These are phyloP conservation scores for Cydia splendana DNA, from an alignment of 1,140 invertebrate species.

Conservation along the genomic window DNA sequence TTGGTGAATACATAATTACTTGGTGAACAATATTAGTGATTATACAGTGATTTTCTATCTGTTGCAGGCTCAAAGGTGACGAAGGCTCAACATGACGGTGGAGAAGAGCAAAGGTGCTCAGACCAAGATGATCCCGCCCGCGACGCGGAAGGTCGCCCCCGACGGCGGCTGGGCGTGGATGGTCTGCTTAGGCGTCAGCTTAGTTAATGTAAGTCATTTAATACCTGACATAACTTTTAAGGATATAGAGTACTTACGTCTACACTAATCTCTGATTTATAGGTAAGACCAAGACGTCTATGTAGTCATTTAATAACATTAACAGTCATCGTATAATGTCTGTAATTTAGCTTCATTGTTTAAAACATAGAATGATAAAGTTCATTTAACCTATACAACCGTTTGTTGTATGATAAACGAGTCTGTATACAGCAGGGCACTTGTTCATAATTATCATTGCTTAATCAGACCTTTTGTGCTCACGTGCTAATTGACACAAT, in stretches of 20 bases:
- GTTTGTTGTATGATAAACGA: constrained; percentile 3
- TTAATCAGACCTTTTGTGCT: constrained; percentile 26
- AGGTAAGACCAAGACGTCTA: too few species aligned
- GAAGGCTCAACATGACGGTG: constrained; percentile 72
- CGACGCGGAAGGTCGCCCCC: constrained; percentile 82
- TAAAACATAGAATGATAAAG: constrained; percentile 15
- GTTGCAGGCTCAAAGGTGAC: constrained; percentile 70
- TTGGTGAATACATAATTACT: not conserved
- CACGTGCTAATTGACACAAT: constrained; percentile 28
- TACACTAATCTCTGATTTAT: too few species aligned
- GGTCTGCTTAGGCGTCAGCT: constrained; percentile 88
- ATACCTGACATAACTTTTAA: not conserved
- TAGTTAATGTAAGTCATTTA: constrained; percentile 86
- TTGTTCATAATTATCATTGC: constrained; percentile 27
- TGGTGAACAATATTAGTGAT: not conserved
- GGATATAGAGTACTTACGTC: too few species aligned
- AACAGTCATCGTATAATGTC: not conserved
- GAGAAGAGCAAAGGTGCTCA: constrained; percentile 69
- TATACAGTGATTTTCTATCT: constrained; percentile 21
- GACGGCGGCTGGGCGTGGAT: constrained; percentile 92
- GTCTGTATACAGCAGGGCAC: constrained; percentile 3
- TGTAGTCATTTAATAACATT: too few species aligned
- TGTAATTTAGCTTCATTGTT: not conserved
- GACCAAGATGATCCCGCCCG: constrained; percentile 54
- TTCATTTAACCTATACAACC: not conserved